Evolutionary conservation across 2,113 vertebrate genomes (phyloP).

Genomic region (Ursus arctos): DNA sequence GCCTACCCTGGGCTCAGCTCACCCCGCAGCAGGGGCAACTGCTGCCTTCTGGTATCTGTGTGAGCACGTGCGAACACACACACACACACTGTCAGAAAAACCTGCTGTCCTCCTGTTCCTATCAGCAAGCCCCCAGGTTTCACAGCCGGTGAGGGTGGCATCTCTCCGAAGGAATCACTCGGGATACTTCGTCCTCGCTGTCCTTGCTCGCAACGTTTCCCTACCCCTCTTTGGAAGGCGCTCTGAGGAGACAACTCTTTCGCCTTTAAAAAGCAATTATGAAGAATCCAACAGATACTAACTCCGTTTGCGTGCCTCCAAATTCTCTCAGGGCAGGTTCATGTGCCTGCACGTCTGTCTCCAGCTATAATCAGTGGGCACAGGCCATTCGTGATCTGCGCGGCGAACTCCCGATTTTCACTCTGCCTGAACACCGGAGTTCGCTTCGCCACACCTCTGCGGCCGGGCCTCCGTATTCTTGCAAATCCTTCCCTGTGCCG

Average conservation of each 20-base stretch:
- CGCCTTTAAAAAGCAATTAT: neutral
- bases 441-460: neutral
- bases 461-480: neutral
- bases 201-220: neutral
- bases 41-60: constrained; percentile 21
- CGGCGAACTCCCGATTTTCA: neutral
- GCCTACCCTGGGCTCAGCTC: constrained; percentile 33
- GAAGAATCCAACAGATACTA: neutral
- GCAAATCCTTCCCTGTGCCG: neutral
- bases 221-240: neutral
- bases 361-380: too few relatives aligned
- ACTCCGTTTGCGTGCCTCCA: neutral
- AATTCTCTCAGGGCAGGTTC: neutral
- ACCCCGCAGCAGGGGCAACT: neutral
- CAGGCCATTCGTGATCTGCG: neutral
- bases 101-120: neutral
- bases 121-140: neutral
- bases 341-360: neutral
- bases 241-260: neutral
- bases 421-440: neutral
- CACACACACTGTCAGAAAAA: neutral
- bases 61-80: neutral
- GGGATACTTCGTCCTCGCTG: neutral
- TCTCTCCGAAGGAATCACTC: neutral
- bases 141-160: neutral